phyloP scores from a whole-genome alignment of 53 echinoderm and acorn worm species.

The Mesocentrotus franciscanus region DNA sequence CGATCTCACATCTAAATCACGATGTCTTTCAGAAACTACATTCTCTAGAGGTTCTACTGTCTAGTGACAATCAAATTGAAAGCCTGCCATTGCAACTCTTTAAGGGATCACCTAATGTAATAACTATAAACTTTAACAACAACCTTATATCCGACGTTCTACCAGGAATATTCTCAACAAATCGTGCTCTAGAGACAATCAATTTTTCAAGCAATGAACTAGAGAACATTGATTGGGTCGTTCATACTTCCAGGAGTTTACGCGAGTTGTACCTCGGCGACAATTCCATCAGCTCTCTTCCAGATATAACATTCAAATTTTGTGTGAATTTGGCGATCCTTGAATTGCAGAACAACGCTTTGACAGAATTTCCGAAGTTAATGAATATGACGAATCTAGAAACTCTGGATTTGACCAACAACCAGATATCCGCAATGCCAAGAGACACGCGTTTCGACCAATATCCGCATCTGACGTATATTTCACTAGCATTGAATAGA shows the following conservation, averaged over 20 bases:
- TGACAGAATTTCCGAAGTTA: constrained; percentile 2
- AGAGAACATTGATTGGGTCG: constrained; percentile 2
- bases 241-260: constrained; percentile 29
- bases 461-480: not conserved
- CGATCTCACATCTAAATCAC: constrained; percentile 19
- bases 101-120: constrained; percentile 10
- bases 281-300: constrained; percentile 15
- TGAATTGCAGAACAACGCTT: constrained; percentile 37
- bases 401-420: not conserved
- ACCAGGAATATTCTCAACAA: constrained; percentile 59
- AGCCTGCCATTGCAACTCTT: constrained; percentile 46
- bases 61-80: constrained; percentile 24
- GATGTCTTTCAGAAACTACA: constrained; percentile 58
- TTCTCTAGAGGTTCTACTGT: constrained; percentile 34
- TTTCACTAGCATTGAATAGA: constrained; percentile 34
- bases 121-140: not conserved
- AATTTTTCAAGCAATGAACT: constrained; percentile 41
- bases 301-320: constrained; percentile 36
- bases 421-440: constrained; percentile 33
- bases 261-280: constrained; percentile 26
- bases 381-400: constrained; percentile 46
- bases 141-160: constrained; percentile 51
- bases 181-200: not conserved
- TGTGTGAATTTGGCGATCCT: constrained; percentile 26
- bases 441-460: not conserved